Conservation (phyloP, 2,888 invertebrate genomes). For the Euplexia lucipara region DNA sequence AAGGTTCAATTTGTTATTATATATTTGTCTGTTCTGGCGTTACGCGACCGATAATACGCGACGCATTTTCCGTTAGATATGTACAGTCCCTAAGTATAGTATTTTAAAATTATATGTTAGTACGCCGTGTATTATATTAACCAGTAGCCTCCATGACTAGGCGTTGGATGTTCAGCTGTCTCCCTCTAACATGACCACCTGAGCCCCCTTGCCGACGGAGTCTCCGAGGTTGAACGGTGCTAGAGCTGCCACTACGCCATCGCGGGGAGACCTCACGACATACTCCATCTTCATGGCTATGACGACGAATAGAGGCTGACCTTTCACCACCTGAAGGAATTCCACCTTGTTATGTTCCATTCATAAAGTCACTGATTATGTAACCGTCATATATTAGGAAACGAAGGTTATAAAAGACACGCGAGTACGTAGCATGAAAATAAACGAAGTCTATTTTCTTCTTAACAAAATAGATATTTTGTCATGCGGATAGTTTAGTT, state of each 20-base stretch:
- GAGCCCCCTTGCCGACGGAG: constrained; percentile 94
- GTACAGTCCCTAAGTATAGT: no score
- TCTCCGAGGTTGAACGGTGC: constrained; percentile 94
- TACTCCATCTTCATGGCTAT: constrained; percentile 99
- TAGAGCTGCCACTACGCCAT: constrained; percentile 94
- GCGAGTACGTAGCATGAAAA: no score
- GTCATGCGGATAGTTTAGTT: no score
- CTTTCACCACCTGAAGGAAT: constrained; percentile 92
- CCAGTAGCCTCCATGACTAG: constrained; percentile 27
- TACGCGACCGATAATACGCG: no score
- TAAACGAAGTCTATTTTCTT: no score
- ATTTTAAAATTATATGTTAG: constrained; percentile 2
- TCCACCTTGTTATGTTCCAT: constrained; percentile 10
- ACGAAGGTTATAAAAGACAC: no score
- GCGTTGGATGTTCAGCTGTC: constrained; percentile 50
- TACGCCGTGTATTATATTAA: constrained; percentile 6
- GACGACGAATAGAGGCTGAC: constrained; percentile 97
- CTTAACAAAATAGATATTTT: no score
- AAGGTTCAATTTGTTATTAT: no score
- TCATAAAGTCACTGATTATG: not conserved
- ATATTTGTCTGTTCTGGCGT: no score
- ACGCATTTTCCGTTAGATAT: no score
- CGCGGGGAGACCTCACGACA: constrained; percentile 95
- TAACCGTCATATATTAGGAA: not conserved
- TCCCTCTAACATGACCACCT: constrained; percentile 90